Evolutionary conservation across 2,888 invertebrate species (phyloP).

Genomic region (Hedya salicella): DNA sequence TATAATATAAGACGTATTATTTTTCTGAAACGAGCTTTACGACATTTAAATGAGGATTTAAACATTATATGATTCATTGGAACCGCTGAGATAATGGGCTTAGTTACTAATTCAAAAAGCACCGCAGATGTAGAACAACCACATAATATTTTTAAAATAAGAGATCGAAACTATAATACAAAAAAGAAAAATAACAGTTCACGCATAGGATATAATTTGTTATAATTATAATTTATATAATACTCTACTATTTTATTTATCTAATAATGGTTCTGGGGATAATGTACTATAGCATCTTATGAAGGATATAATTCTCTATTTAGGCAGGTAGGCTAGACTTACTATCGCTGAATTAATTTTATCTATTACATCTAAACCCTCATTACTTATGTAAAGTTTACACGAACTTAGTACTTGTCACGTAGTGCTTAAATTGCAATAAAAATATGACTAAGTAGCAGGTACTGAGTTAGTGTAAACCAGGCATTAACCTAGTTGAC

Average conservation of each 20-base stretch:
- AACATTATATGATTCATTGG: background rate
- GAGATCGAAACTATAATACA: slow-evolving; percentile 43
- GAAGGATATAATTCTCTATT: slow-evolving; percentile 34
- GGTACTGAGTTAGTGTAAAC: slow-evolving; percentile 17
- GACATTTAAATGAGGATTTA: no score
- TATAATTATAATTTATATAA: slow-evolving; percentile 35
- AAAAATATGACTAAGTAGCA: background rate
- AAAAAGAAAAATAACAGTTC: slow-evolving; percentile 38
- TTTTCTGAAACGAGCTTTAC: no score
- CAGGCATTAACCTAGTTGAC: slow-evolving; percentile 36
- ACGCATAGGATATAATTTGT: slow-evolving; percentile 36
- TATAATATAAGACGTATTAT: no score
- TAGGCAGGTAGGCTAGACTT: slow-evolving; percentile 32
- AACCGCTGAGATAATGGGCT: slow-evolving; percentile 6
- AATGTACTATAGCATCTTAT: slow-evolving; percentile 38
- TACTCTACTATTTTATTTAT: slow-evolving; percentile 21
- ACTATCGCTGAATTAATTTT: slow-evolving; percentile 31
- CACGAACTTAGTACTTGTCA: slow-evolving; percentile 13
- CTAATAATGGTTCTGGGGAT: slow-evolving; percentile 37
- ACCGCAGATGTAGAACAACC: slow-evolving; percentile 22
- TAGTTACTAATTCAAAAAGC: slow-evolving; percentile 23
- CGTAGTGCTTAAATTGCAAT: background rate
- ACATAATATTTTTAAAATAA: slow-evolving; percentile 36
- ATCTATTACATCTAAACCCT: slow-evolving; percentile 44
- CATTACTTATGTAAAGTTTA: slow-evolving; percentile 3